Conservation (phyloP, 1,140 invertebrate species). For the Hesperophylax magnus region DNA sequence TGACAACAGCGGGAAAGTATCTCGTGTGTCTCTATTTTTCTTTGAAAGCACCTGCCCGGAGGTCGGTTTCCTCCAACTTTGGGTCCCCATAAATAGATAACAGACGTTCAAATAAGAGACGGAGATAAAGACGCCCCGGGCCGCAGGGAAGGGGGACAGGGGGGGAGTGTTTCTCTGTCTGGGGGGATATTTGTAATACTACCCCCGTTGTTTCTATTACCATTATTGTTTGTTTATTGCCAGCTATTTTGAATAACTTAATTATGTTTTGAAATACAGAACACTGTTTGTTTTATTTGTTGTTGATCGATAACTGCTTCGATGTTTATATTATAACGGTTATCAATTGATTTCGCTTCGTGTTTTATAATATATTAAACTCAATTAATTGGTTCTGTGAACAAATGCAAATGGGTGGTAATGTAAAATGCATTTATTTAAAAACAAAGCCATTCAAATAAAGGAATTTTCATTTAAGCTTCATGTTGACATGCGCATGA, state of each 20-base stretch:
- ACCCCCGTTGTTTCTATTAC: slow-evolving; percentile 26
- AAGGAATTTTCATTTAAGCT: no score
- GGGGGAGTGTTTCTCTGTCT: neutral
- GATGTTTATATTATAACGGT: no score
- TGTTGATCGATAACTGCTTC: neutral
- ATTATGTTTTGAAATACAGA: neutral
- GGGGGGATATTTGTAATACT: slow-evolving; percentile 5
- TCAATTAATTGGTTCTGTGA: no score
- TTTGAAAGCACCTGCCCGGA: slow-evolving; percentile 37
- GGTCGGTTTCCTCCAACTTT: slow-evolving; percentile 42
- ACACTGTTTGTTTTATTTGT: neutral
- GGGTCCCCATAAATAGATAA: slow-evolving; percentile 53
- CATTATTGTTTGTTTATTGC: slow-evolving; percentile 34
- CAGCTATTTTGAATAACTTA: slow-evolving; percentile 34
- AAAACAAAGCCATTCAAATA: no score
- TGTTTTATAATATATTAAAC: no score
- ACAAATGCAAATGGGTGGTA: no score
- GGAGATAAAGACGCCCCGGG: slow-evolving; percentile 51
- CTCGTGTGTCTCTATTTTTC: slow-evolving; percentile 11
- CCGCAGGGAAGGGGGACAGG: neutral
- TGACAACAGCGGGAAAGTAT: slow-evolving; percentile 1
- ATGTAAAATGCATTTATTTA: no score
- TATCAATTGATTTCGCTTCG: no score
- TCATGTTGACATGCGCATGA: no score
- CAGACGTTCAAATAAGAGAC: slow-evolving; percentile 55